phyloP scores from a whole-genome alignment of 2,888 invertebrate genomes.

The Sphaeridia pumilis region DNA sequence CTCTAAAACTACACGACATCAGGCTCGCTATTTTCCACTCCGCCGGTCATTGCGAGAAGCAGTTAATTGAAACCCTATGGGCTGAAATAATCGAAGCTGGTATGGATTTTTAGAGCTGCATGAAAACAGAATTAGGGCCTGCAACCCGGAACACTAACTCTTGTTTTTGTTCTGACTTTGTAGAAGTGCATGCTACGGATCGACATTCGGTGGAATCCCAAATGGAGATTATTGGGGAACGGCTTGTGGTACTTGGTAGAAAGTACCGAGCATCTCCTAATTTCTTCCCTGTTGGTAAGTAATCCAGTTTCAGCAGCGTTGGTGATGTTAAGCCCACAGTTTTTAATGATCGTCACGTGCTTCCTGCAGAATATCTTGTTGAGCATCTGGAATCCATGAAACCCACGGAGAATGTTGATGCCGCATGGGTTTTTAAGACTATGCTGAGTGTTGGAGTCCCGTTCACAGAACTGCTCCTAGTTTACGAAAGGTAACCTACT shows the following conservation, averaged over 20 bases:
- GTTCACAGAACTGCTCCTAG: slow-evolving; percentile 62
- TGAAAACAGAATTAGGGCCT: no score
- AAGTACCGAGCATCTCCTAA: slow-evolving; percentile 28
- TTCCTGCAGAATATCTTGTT: slow-evolving; percentile 36
- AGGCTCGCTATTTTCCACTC: slow-evolving; percentile 90
- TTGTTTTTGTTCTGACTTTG: slow-evolving; percentile 43
- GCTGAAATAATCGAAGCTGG: slow-evolving; percentile 59
- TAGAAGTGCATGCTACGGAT: slow-evolving; percentile 25
- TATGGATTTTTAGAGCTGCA: no score
- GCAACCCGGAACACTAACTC: slow-evolving; percentile 12
- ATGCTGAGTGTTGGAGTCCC: slow-evolving; percentile 65
- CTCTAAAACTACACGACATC: slow-evolving; percentile 80
- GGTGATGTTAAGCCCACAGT: no score
- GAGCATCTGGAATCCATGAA: slow-evolving; percentile 36
- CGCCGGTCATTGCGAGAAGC: slow-evolving; percentile 79
- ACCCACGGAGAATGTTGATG: slow-evolving; percentile 46
- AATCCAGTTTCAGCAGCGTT: no score
- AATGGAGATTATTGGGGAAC: slow-evolving; percentile 33
- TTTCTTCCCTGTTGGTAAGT: slow-evolving; percentile 70
- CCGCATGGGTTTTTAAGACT: slow-evolving; percentile 62
- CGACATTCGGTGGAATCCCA: slow-evolving; percentile 41
- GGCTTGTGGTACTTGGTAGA: slow-evolving; percentile 44
- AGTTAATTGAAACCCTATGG: slow-evolving; percentile 84
- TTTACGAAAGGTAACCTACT: slow-evolving; percentile 65
- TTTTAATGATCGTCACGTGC: no score